Percentiles rank a stretch among this genome's conserved stretches.
These are phyloP conservation scores for Paramormyrops kingsleyae DNA, from an alignment of 2,113 vertebrate genomes.

Conservation along the genomic window DNA sequence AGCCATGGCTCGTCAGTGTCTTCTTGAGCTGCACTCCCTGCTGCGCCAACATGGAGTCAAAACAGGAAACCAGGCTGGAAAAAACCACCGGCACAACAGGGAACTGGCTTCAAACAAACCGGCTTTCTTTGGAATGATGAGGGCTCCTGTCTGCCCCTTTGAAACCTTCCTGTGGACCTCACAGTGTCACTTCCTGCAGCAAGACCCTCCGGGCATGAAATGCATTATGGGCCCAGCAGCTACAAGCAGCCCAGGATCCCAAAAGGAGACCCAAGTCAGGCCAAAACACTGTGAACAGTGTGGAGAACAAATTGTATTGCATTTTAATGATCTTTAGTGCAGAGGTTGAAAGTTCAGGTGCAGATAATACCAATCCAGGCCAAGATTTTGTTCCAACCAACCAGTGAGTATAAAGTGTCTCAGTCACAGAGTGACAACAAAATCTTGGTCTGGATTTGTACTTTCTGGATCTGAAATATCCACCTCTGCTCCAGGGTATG, in stretches of 20 bases:
- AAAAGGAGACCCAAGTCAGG: background rate
- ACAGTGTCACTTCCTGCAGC: background rate
- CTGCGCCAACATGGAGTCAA: background rate
- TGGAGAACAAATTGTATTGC: background rate
- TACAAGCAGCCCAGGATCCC: background rate
- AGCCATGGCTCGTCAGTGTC: background rate
- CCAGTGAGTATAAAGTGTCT: background rate
- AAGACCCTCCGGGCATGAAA: background rate
- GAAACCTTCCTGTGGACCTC: background rate
- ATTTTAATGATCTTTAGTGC: background rate
- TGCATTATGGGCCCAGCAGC: background rate
- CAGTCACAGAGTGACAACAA: background rate
- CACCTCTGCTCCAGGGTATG: background rate
- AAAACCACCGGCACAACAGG: background rate
- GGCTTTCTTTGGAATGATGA: background rate
- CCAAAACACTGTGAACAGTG: background rate
- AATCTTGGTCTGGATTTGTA: background rate
- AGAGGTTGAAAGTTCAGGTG: no score
- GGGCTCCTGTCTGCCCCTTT: background rate
- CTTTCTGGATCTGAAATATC: background rate
- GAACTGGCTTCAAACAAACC: background rate
- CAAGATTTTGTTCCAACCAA: background rate
- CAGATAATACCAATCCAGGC: no score
- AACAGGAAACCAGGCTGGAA: conserved; percentile 1
- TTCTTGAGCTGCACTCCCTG: background rate